Base-by-base conservation (phyloP, 2,888 invertebrate species). In the Alsophila aescularia region DNA sequence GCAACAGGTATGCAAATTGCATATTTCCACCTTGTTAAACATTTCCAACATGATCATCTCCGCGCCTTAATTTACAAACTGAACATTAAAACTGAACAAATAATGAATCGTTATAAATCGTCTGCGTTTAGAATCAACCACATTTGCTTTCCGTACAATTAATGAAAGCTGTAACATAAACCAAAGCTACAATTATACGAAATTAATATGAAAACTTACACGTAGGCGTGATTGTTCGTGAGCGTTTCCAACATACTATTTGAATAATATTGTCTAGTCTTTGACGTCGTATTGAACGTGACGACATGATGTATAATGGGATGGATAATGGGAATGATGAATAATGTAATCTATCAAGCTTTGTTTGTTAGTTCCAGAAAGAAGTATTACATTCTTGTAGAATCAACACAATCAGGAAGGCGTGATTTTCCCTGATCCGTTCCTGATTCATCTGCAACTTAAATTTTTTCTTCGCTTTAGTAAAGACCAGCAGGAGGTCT, bases 141-240 rank as follows among this genome's bases (percentile, higher is more conserved):
- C 54, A 65, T 66, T 64, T 67, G 62, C 61, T 69, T 67, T 65
- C 57, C 51, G 62, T 70, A 79, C 81, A 80, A 82, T 83, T 83
- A 83, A 82, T 77, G 76, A 76, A 66, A 70, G 69, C 55, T 69
- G 75, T 75, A 75, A 77, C 67, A 66, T 71, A 67, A 72, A 65
- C 71, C 69, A 67, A 73, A 66, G 72, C 72, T 70, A 74, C 79
- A 81, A 84, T 83, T 84, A 83, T 79, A 75, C 69, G 64, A 71
- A 75, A 82, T 82, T 83, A 82, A 81, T 83, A 81, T 70, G 77
- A 79, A 75, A 80, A 73, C 58, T 58, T 58, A 68, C 59, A 67
- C 61, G 83, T 83, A 75, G 83, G 81, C 77, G 82, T 77, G 74
- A 75, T 75, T 74, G 66, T 68, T 56, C 4, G 35, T 3, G 55